Conservation (phyloP, 1,140 invertebrate genomes). For the Bombus turneri region DNA sequence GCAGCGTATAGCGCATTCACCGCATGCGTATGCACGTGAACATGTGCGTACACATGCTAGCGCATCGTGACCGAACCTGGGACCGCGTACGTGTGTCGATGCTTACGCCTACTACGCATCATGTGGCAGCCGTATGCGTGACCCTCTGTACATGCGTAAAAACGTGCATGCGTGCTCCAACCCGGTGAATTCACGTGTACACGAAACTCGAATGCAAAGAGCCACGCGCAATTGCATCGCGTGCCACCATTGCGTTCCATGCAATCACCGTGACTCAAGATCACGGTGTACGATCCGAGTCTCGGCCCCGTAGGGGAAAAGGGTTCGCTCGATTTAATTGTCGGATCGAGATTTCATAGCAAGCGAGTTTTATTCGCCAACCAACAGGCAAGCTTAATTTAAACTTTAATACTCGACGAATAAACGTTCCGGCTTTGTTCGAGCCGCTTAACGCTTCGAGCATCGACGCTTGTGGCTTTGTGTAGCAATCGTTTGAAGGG, state of each 20-base stretch:
- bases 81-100: not conserved
- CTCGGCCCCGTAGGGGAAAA: not conserved
- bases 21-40: slow-evolving; percentile 4
- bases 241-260: slow-evolving; percentile 2
- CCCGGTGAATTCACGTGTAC: slow-evolving; percentile 1
- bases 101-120: not conserved
- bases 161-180: not conserved
- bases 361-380: not conserved
- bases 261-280: slow-evolving; percentile 16
- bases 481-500: too few species aligned
- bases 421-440: too few species aligned
- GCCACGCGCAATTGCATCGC: slow-evolving; percentile 7
- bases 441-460: too few species aligned
- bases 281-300: not conserved
- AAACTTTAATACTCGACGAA: too few species aligned
- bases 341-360: not conserved
- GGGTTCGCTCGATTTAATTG: not conserved
- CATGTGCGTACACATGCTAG: slow-evolving; percentile 8
- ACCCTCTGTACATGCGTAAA: not conserved
- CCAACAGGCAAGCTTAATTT: not conserved
- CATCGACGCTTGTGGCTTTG: too few species aligned
- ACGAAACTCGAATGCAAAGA: slow-evolving; percentile 1
- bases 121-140: not conserved
- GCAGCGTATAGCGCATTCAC: not conserved
- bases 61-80: not conserved